phyloP scores from a whole-genome alignment of 1,140 invertebrate species.

The Tetramorium simillimum region DNA sequence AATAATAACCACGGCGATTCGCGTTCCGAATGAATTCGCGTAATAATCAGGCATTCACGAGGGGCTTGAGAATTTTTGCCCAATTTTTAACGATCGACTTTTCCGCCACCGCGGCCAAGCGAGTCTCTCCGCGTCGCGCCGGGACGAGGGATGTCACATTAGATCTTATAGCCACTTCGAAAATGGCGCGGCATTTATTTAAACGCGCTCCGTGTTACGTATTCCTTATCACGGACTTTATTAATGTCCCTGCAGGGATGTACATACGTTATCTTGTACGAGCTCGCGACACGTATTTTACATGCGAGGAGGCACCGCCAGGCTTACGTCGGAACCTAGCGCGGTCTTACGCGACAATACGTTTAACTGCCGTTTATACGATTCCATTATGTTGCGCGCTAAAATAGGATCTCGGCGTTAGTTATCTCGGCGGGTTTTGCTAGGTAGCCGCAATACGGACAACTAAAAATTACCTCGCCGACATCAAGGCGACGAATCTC shows the following conservation, averaged over 20 bases:
- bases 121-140: too few relatives aligned
- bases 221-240: conserved; percentile 63
- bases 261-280: conserved; percentile 63
- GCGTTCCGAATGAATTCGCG: background rate
- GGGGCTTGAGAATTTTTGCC: background rate
- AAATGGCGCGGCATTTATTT: conserved; percentile 37
- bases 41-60: background rate
- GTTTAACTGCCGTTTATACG: conserved; percentile 64
- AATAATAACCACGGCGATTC: background rate
- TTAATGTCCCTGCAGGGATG: conserved; percentile 64
- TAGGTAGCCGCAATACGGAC: conserved; percentile 34
- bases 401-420: conserved; percentile 54
- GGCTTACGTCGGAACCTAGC: conserved; percentile 25
- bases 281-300: conserved; percentile 65
- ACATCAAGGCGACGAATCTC: conserved; percentile 51
- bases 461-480: conserved; percentile 65
- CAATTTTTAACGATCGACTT: background rate
- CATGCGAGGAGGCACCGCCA: conserved; percentile 65
- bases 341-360: conserved; percentile 53
- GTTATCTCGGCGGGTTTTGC: conserved; percentile 63
- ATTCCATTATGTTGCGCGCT: conserved; percentile 66
- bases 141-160: background rate
- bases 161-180: conserved; percentile 12
- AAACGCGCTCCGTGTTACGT: conserved; percentile 36
- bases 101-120: background rate